Evolutionary conservation across 2,888 invertebrate genomes (phyloP).

Genomic region (Chymomyza caudatula): DNA sequence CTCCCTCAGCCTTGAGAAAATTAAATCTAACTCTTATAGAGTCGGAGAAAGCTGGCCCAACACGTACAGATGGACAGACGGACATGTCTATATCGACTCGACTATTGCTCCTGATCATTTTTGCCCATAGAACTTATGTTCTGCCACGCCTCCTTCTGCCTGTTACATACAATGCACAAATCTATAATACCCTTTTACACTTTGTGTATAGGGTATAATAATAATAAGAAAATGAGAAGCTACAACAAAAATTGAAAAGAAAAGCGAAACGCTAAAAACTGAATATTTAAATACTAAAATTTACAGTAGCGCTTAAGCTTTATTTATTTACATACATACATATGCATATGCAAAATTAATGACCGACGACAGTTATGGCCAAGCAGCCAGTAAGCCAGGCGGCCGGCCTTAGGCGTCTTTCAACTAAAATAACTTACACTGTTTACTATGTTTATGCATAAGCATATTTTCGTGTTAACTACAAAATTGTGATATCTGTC

Average conservation of each 20-base stretch:
- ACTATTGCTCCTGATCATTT: too few relatives aligned
- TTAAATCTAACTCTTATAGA: too few relatives aligned
- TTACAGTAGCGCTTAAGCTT: neutral
- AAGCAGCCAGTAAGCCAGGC: too few relatives aligned
- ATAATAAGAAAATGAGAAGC: slow-evolving; percentile 37
- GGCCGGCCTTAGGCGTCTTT: neutral
- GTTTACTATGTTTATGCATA: neutral
- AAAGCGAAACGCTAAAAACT: slow-evolving; percentile 3
- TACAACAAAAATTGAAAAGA: slow-evolving; percentile 19
- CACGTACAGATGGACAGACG: too few relatives aligned
- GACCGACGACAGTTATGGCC: neutral
- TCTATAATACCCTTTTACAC: too few relatives aligned
- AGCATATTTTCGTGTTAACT: neutral
- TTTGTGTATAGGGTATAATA: too few relatives aligned
- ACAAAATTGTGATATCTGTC: neutral
- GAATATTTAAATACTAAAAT: neutral
- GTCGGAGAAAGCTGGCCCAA: too few relatives aligned
- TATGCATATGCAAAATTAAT: neutral
- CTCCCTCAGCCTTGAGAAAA: too few relatives aligned
- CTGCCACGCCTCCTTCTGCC: too few relatives aligned
- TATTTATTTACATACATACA: neutral
- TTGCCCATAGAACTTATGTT: too few relatives aligned
- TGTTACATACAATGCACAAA: too few relatives aligned
- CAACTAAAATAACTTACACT: neutral
- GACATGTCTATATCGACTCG: too few relatives aligned